These are phyloP conservation scores for Cepphus grylle DNA, from an alignment of 2,113 vertebrate genomes.

Conservation along the genomic window DNA sequence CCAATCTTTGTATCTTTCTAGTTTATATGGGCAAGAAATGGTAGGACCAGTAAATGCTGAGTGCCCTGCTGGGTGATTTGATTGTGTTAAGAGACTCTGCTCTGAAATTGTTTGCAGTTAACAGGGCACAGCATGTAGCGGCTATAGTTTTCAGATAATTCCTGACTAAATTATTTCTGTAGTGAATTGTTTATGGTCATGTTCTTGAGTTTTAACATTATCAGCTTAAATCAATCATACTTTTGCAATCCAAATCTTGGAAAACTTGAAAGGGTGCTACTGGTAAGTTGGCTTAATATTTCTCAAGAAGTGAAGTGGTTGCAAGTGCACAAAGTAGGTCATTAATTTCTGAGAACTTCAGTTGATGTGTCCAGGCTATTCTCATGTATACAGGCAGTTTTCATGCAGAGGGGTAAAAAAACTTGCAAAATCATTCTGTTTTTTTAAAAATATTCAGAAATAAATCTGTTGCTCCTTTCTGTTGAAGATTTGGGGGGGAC, in stretches of 20 bases:
- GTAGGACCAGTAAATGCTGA: not conserved
- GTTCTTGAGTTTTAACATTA: not conserved
- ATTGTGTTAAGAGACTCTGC: accelerated
- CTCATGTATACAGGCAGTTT: not conserved
- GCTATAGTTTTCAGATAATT: not conserved
- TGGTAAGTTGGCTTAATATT: not conserved
- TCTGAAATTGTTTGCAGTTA: not conserved
- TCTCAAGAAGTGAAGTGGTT: not conserved
- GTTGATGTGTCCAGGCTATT: not conserved
- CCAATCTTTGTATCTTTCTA: not conserved
- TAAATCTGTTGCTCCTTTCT: not conserved
- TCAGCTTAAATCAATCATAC: not conserved
- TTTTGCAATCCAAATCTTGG: not conserved
- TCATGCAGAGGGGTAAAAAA: not conserved
- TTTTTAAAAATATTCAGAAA: not conserved
- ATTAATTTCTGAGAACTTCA: not conserved
- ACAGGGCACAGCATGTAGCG: not conserved
- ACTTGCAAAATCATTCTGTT: not conserved
- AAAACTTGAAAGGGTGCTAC: not conserved
- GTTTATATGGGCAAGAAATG: not conserved
- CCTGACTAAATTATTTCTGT: not conserved
- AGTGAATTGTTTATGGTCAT: not conserved
- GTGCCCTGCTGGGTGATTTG: not conserved
- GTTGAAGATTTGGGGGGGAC: not conserved
- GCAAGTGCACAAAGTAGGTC: not conserved